Evolutionary conservation across 2,888 invertebrate species (phyloP).

Genomic region (Caenorhabditis imperialis): DNA sequence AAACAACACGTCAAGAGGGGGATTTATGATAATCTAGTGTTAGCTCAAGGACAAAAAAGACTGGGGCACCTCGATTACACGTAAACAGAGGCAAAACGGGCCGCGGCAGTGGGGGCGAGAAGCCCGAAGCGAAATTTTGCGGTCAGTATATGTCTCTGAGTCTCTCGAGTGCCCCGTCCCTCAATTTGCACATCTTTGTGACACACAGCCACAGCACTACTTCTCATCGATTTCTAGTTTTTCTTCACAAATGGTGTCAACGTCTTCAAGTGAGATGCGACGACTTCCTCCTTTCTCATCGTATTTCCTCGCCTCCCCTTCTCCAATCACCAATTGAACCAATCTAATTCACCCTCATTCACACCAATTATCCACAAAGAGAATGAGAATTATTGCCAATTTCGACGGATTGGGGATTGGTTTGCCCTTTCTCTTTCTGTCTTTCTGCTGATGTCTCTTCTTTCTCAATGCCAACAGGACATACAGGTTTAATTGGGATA

Average conservation of each 20-base stretch:
- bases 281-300: too few species aligned
- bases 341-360: constrained; percentile 15
- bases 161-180: constrained; percentile 49
- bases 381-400: constrained; percentile 14
- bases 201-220: constrained; percentile 50
- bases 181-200: constrained; percentile 52
- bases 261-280: constrained; percentile 7
- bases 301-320: too few species aligned
- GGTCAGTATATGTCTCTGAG: constrained; percentile 42
- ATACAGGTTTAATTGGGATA: too few species aligned
- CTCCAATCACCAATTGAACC: constrained; percentile 13
- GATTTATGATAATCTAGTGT: constrained; percentile 41
- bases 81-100: constrained; percentile 10
- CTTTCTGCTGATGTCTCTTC: too few species aligned
- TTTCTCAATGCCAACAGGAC: too few species aligned
- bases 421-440: too few species aligned
- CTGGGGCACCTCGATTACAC: constrained; percentile 33
- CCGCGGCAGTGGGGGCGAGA: constrained; percentile 9
- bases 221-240: constrained; percentile 54
- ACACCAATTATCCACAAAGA: constrained; percentile 13
- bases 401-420: not conserved
- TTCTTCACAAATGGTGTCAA: constrained; percentile 43
- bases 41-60: too few species aligned
- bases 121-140: constrained; percentile 42
- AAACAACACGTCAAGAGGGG: constrained; percentile 31